Evolutionary conservation across 2,797 vertebrate species (phyloP), one percentile per base, ranked within the genome.

Genomic region (Arctocebus calabarensis): DNA sequence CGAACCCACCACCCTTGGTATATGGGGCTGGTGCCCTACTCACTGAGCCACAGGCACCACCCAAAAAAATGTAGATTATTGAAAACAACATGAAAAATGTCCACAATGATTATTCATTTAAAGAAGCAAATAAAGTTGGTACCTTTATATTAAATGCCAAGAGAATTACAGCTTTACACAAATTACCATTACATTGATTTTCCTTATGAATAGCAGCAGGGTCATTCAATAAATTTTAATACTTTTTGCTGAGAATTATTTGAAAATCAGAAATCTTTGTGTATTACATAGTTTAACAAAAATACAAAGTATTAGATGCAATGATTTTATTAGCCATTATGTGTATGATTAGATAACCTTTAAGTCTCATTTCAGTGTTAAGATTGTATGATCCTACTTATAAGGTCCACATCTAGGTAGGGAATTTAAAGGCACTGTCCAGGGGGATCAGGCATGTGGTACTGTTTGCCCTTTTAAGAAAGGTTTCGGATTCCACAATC

Each of bases 91-190:
- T 48, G 14, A 82, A 91, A 77, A 71, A 59, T 64, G 27, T 87
- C 52, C 55, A 55, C 37, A 94, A 75, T 17, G 68, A 68, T 17
- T 32, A 12, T 90, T n/a, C 17, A n/a, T n/a, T 71, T 61, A 64
- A 27, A 83, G 81, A 77, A 45, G 32, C 73, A 71, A 75, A 78
- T 77, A 84, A 55, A 52, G 81, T 79, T 87, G 7, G 4, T 71
- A 84, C 27, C 40, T 77, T 95, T 86, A 61, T 92, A 5, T 90
- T 92, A 94, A 88, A 81, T 87, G 20, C 6, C 40, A 66, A 52
- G 25, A 19, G 4, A 71, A 68, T 83, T 86, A 45, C 57, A 77
- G 34, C 43, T 94, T 84, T 43, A 85, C 70, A 52, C 23, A 55
- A 66, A 70, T 82, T 84, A 57, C n/a, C 19, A 7, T 68, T 81